A percentile compares a stretch with the other conserved stretches of the same genome.
These are phyloP conservation scores for Dromaius novaehollandiae DNA, from an alignment of 2,113 vertebrate species.

Conservation along the genomic window DNA sequence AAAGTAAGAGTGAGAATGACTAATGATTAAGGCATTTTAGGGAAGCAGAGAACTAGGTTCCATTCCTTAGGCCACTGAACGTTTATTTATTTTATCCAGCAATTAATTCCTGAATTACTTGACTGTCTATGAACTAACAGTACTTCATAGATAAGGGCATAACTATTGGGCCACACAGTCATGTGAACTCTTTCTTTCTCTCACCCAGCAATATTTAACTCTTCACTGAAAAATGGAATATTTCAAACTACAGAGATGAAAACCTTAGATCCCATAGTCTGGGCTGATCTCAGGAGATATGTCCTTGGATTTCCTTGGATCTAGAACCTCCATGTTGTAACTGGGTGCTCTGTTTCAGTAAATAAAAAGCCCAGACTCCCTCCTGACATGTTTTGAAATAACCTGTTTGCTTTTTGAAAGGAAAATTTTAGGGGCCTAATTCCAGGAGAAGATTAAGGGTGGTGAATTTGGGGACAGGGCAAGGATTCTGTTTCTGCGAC, in stretches of 20 bases:
- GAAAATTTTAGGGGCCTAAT: neutral
- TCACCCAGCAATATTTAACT: neutral
- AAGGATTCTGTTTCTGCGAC: neutral
- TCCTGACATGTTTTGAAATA: neutral
- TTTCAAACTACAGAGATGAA: neutral
- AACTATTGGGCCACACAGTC: neutral
- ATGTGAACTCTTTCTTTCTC: neutral
- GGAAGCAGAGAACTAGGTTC: neutral
- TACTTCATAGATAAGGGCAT: neutral
- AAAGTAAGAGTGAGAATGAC: neutral
- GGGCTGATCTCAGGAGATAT: neutral
- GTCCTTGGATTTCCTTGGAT: neutral
- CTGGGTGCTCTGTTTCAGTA: neutral
- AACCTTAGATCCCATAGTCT: neutral
- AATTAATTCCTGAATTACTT: neutral
- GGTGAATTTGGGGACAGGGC: neutral
- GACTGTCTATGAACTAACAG: slow-evolving; percentile 10
- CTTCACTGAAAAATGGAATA: neutral
- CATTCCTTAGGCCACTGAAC: neutral
- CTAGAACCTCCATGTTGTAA: neutral
- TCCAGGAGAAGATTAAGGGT: neutral
- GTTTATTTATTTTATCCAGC: slow-evolving; percentile 4
- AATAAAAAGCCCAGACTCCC: neutral
- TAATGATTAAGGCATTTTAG: neutral
- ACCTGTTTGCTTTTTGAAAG: neutral